phyloP scores from a whole-genome alignment of 2,888 invertebrate genomes.

The Pammene aurita region DNA sequence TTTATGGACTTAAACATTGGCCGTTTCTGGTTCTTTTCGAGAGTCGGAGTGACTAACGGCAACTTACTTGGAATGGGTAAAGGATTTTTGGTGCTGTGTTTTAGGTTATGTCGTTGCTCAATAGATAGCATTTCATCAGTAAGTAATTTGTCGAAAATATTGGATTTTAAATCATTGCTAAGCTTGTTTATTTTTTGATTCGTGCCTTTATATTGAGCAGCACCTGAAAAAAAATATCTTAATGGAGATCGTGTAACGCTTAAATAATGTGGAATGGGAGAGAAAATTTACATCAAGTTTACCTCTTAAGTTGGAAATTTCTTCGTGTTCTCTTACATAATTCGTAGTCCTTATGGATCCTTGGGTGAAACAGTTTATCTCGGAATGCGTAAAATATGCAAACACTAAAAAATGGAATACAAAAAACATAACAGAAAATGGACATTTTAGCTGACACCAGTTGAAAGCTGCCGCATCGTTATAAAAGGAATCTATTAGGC shows the following conservation, averaged over 20 bases:
- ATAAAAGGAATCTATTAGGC: conserved; percentile 52
- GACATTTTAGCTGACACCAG: conserved; percentile 60
- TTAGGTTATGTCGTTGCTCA: conserved; percentile 60
- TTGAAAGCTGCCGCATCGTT: conserved; percentile 33
- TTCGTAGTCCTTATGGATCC: conserved; percentile 44
- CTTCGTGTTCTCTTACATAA: conserved; percentile 42
- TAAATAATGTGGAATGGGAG: conserved; percentile 4
- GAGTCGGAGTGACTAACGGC: conserved; percentile 56
- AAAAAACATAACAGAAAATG: conserved; percentile 73
- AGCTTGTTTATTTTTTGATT: conserved; percentile 49
- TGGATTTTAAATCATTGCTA: conserved; percentile 53
- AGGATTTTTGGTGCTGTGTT: conserved; percentile 51
- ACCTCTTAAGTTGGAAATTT: conserved; percentile 48
- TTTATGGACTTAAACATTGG: conserved; percentile 52
- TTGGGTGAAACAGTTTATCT: conserved; percentile 51
- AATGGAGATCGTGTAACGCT: conserved; percentile 1
- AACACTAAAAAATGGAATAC: conserved; percentile 64
- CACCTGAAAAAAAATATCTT: conserved; percentile 50
- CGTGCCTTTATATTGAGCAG: conserved; percentile 40
- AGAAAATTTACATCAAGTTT: conserved; percentile 40
- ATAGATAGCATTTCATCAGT: conserved; percentile 69
- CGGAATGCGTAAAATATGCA: conserved; percentile 50
- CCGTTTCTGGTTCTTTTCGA: conserved; percentile 66
- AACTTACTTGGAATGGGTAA: conserved; percentile 49
- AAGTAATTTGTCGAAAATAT: conserved; percentile 67